Base-by-base conservation (phyloP, 2,797 vertebrate genomes). In the Danio kyathit region DNA sequence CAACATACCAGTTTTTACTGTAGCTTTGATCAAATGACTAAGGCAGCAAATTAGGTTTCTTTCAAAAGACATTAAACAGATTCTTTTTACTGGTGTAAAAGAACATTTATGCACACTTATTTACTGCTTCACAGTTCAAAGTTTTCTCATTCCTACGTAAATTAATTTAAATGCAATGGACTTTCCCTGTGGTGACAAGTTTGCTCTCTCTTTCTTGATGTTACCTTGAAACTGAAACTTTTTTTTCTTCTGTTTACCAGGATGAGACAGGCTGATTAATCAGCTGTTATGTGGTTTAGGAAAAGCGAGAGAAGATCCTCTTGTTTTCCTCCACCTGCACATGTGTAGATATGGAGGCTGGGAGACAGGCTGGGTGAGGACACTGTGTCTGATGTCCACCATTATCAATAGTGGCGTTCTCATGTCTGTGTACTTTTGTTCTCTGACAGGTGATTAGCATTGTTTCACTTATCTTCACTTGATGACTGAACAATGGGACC, bases 381-480 rank as follows among this genome's bases (percentile, higher is more conserved):
- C 43, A 80, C 38, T 48, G 40, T 41, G 66, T 77, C 83, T 83
- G 83, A 80, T 63, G 76, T 73, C 70, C 74, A 65, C 52, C 49
- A 54, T 76, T 87, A 88, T 88, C 85, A 81, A 80, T 54, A 49
- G 69, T 74, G 43, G 74, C 75, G 6, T 51, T 75, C 79, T 76
- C 82, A 82, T 74, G 75, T 59, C 71, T 19, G 56, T 80, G 83
- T 81, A 74, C 80, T 52, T 74, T 80, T 80, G 44, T 73, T 49
- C 75, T 76, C 43, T 77, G 65, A 54, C 64, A 79, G 84, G 78
- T 76, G 87, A 89, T 88, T 74, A 83, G 72, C 80, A 85, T 57
- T 83, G 85, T 84, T 83, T 75, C 60, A 54, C 83, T 88, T 86
- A 89, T 90, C 86, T 88, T 71, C 71, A 29, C 17, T 61, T 60